phyloP scores from a whole-genome alignment of 2,888 invertebrate genomes.

The Leptopterna dolabrata region DNA sequence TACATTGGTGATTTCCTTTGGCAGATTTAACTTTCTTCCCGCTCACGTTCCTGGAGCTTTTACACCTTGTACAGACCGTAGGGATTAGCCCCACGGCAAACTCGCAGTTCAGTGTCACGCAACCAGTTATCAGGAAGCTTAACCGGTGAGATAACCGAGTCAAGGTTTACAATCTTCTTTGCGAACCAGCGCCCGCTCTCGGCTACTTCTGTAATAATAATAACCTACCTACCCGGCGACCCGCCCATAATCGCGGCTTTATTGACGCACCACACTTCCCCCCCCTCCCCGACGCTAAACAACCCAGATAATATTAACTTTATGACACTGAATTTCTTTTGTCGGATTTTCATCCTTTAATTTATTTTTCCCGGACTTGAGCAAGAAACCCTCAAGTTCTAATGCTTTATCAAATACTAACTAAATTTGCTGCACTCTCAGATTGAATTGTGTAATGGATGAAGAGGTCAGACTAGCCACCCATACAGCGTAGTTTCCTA shows the following conservation, averaged over 20 bases:
- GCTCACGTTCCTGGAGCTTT: not conserved
- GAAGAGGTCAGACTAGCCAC: no score
- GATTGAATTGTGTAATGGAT: no score
- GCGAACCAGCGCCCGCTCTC: not conserved
- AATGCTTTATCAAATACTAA: no score
- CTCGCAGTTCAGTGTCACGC: not conserved
- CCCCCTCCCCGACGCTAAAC: not conserved
- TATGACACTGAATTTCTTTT: not conserved
- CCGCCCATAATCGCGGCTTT: not conserved
- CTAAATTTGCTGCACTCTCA: no score
- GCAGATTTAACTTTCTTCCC: not conserved
- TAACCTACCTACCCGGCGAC: not conserved
- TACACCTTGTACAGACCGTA: not conserved
- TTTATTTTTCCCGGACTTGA: no score
- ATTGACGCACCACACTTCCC: not conserved
- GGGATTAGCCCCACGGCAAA: not conserved
- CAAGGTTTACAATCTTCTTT: constrained; percentile 1
- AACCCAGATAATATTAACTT: not conserved
- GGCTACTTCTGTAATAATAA: not conserved
- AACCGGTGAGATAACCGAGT: not conserved
- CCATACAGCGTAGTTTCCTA: no score
- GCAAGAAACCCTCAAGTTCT: no score
- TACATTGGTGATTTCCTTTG: no score
- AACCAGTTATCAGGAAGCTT: not conserved
- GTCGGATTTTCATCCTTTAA: not conserved